Percentiles rank a stretch among this genome's conserved stretches.
These are phyloP conservation scores for Slavum lentiscoides DNA, from an alignment of 2,888 invertebrate species.

Conservation along the genomic window DNA sequence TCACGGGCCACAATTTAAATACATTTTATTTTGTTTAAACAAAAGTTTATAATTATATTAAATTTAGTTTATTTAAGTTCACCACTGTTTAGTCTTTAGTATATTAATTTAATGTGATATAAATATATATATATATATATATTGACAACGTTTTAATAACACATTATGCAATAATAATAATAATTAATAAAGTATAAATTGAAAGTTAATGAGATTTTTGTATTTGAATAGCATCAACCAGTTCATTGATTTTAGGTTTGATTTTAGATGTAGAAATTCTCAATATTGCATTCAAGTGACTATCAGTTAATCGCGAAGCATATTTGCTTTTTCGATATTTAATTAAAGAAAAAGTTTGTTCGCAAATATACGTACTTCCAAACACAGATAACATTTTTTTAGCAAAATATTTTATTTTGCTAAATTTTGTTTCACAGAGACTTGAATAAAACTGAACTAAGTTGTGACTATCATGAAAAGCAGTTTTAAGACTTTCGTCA, in stretches of 20 bases:
- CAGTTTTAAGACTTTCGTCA: constrained; percentile 5
- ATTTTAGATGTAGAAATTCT: background rate
- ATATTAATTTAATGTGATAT: no score
- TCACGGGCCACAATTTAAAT: background rate
- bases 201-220: no score
- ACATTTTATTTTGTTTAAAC: background rate
- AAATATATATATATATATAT: no score
- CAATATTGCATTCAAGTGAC: background rate
- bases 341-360: background rate
- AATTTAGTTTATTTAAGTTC: no score
- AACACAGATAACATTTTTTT: background rate
- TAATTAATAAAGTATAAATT: no score
- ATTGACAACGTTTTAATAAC: no score
- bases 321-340: constrained; percentile 2
- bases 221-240: no score
- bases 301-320: background rate
- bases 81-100: no score
- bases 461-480: background rate
- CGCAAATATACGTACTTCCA: background rate
- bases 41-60: background rate
- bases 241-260: no score
- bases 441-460: background rate
- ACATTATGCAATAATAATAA: no score
- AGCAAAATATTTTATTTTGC: background rate
- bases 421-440: background rate